A percentile compares a stretch with the other conserved stretches of the same genome.
phyloP scores from a whole-genome alignment of 2,113 vertebrate genomes.

The Buteo buteo region DNA sequence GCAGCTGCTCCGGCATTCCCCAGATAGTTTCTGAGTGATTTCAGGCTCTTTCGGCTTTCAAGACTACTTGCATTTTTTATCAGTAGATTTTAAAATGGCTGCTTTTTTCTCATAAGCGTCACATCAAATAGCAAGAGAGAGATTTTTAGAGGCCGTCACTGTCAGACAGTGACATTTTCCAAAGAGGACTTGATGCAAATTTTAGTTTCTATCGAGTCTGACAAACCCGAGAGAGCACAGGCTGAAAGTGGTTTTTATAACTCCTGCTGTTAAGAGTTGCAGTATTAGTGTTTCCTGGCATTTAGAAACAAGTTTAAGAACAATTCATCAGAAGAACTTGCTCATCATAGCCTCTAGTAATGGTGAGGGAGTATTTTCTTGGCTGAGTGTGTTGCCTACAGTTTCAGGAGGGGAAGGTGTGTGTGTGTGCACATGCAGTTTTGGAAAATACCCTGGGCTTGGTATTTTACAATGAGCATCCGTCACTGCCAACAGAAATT shows the following conservation, averaged over 20 bases:
- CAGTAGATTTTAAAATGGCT: slow-evolving; percentile 32
- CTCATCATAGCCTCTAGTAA: slow-evolving; percentile 16
- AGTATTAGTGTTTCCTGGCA: slow-evolving; percentile 1
- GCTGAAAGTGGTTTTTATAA: background rate
- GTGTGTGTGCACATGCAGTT: background rate
- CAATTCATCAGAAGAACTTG: slow-evolving; percentile 27
- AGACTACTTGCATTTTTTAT: background rate
- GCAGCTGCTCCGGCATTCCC: slow-evolving; percentile 39
- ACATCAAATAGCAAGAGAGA: background rate
- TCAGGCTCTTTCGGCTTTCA: background rate
- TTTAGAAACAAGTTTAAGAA: slow-evolving; percentile 35
- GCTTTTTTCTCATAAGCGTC: background rate
- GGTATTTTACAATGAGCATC: background rate
- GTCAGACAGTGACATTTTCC: background rate
- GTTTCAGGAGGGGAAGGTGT: background rate
- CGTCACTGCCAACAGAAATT: background rate
- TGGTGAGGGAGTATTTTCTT: background rate
- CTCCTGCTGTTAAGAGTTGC: background rate
- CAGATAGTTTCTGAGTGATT: slow-evolving; percentile 4
- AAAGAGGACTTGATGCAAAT: background rate
- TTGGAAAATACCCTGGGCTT: background rate
- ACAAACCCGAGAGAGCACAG: background rate
- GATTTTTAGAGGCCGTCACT: background rate
- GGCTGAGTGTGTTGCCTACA: background rate
- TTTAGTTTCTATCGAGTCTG: background rate